These are phyloP conservation scores for Notodonta dromedarius DNA, from an alignment of 2,888 invertebrate species.

Conservation along the genomic window DNA sequence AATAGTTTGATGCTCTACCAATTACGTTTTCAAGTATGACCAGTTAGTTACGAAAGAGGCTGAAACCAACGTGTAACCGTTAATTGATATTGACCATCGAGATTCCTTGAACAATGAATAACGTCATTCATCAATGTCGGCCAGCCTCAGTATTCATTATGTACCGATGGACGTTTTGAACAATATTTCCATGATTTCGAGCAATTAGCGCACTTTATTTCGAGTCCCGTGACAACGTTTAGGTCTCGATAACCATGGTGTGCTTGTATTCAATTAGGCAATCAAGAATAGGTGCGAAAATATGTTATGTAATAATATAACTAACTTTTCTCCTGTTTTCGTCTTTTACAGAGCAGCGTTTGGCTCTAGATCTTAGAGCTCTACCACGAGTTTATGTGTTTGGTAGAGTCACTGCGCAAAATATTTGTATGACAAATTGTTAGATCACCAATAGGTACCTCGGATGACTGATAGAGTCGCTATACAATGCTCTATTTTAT, in stretches of 20 bases:
- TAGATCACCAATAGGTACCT: no score
- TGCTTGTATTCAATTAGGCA: not conserved
- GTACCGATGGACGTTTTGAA: not conserved
- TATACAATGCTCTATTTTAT: no score
- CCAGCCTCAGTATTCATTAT: constrained; percentile 6
- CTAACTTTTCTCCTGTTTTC: no score
- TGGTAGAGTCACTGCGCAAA: no score
- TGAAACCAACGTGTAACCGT: constrained; percentile 21
- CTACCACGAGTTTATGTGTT: no score
- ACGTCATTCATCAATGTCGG: constrained; percentile 40
- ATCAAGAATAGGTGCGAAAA: not conserved
- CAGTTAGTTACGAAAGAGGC: constrained; percentile 17
- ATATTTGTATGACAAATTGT: no score
- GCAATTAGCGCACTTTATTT: constrained; percentile 3
- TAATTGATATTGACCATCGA: constrained; percentile 54
- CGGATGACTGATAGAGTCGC: no score
- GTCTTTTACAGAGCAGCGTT: no score
- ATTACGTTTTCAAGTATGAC: constrained; percentile 15
- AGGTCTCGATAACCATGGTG: not conserved
- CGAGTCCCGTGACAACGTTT: not conserved
- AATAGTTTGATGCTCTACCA: not conserved
- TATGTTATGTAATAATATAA: no score
- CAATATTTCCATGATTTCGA: constrained; percentile 18
- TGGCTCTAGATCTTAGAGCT: no score
- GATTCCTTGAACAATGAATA: constrained; percentile 52